These are phyloP conservation scores for Abramis brama DNA, from an alignment of 2,113 vertebrate genomes.

Conservation along the genomic window DNA sequence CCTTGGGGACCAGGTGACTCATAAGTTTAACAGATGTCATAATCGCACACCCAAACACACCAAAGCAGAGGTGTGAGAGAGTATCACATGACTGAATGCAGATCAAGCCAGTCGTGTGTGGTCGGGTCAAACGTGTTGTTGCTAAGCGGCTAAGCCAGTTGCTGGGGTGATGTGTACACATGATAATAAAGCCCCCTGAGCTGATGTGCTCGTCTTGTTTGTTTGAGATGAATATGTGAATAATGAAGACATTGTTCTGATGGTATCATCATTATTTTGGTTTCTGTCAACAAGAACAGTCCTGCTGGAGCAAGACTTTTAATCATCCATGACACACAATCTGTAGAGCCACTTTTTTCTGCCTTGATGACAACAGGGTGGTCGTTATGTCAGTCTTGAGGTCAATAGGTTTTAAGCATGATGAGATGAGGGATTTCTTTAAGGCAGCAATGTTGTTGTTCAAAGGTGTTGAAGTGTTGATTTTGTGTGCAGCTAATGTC, in stretches of 20 bases:
- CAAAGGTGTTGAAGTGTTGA: background rate
- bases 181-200: slow-evolving; percentile 33
- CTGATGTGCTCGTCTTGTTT: slow-evolving; percentile 7
- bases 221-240: slow-evolving; percentile 32
- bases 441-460: background rate
- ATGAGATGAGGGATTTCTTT: slow-evolving; percentile 12
- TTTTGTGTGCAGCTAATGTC: background rate
- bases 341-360: background rate
- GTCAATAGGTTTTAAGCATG: slow-evolving; percentile 14
- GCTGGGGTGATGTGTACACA: slow-evolving; percentile 39
- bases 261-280: slow-evolving; percentile 40
- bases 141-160: slow-evolving; percentile 32
- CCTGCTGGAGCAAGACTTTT: slow-evolving; percentile 1
- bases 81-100: slow-evolving; percentile 27
- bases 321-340: slow-evolving; percentile 7
- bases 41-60: slow-evolving; percentile 15
- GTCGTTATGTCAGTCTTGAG: background rate
- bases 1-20: slow-evolving; percentile 29
- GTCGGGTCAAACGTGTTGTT: slow-evolving; percentile 12
- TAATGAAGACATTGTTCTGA: slow-evolving; percentile 35
- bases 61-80: slow-evolving; percentile 20
- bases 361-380: background rate
- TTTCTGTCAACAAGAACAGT: slow-evolving; percentile 29
- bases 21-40: slow-evolving; percentile 48
- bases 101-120: background rate